These are phyloP conservation scores for Drosophila diplacantha DNA, from an alignment of 2,888 invertebrate genomes.

Conservation along the genomic window DNA sequence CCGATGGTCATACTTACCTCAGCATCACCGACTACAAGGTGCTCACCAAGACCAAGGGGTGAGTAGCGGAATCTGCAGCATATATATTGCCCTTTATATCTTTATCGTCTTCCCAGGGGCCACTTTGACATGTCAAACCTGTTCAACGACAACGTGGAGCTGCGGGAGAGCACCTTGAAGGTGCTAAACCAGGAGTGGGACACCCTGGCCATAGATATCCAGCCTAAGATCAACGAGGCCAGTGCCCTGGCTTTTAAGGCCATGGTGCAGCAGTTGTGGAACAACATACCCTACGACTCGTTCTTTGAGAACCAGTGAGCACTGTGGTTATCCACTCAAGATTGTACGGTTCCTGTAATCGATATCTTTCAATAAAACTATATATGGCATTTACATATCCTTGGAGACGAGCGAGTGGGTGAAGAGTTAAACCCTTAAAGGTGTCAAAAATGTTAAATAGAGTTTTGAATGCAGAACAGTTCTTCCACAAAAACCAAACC, in stretches of 20 bases:
- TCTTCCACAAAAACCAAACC: too few relatives aligned
- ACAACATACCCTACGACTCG: conserved; percentile 60
- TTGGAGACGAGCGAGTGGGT: too few relatives aligned
- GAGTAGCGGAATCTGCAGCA: conserved; percentile 23
- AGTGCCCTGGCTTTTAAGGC: conserved; percentile 12
- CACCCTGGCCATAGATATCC: conserved; percentile 53
- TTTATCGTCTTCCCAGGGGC: conserved; percentile 41
- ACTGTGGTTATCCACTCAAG: too few relatives aligned
- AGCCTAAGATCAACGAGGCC: conserved; percentile 53
- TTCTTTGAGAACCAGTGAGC: conserved; percentile 37
- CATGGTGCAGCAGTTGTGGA: conserved; percentile 39
- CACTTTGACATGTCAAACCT: conserved; percentile 61
- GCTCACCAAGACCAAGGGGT: conserved; percentile 48
- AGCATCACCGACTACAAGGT: conserved; percentile 47
- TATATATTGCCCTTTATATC: not conserved
- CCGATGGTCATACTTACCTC: conserved; percentile 56
- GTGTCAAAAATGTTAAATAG: too few relatives aligned
- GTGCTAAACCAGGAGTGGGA: conserved; percentile 64
- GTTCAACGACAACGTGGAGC: conserved; percentile 57
- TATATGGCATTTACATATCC: not conserved
- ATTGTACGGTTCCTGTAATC: not conserved
- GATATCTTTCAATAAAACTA: not conserved
- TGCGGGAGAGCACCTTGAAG: conserved; percentile 62
- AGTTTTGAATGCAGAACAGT: too few relatives aligned
- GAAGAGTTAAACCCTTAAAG: too few relatives aligned